A percentile compares a stretch with the other conserved stretches of the same genome.
Conservation (phyloP, 2,888 invertebrate species). For the Chymomyza amoena region DNA sequence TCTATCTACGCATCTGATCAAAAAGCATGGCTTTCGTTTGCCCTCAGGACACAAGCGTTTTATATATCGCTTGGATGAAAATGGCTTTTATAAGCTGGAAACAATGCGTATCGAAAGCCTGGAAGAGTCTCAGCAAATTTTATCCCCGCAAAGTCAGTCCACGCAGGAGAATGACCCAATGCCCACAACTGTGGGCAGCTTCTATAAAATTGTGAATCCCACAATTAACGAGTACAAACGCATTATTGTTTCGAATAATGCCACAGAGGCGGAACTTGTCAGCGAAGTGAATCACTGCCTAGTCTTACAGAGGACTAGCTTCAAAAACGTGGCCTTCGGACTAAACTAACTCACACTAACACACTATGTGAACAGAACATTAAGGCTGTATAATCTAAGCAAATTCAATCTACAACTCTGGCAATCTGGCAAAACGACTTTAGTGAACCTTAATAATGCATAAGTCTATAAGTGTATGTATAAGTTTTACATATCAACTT, state of each 20-base stretch:
- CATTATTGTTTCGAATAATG: slow-evolving; percentile 66
- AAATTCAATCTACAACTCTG: not conserved
- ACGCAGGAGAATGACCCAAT: slow-evolving; percentile 43
- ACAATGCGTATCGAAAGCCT: slow-evolving; percentile 93
- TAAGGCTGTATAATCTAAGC: not conserved
- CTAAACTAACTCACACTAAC: not conserved
- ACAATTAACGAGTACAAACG: slow-evolving; percentile 60
- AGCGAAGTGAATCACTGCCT: slow-evolving; percentile 72
- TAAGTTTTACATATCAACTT: too few relatives aligned
- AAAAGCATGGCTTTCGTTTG: slow-evolving; percentile 85
- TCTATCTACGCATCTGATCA: slow-evolving; percentile 86
- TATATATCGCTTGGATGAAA: slow-evolving; percentile 89
- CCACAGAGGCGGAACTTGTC: slow-evolving; percentile 52
- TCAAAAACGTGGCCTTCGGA: not conserved
- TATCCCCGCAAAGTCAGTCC: slow-evolving; percentile 67
- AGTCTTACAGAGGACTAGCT: slow-evolving; percentile 33
- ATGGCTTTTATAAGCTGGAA: slow-evolving; percentile 91
- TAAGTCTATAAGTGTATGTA: too few relatives aligned
- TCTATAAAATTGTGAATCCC: slow-evolving; percentile 69
- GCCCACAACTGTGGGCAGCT: slow-evolving; percentile 55
- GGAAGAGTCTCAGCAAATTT: slow-evolving; percentile 86
- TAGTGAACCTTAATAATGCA: too few relatives aligned
- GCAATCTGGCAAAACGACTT: too few relatives aligned
- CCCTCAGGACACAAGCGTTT: slow-evolving; percentile 88
- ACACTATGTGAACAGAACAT: not conserved